phyloP scores from a whole-genome alignment of 2,888 invertebrate genomes.

The Habrosyne pyritoides region DNA sequence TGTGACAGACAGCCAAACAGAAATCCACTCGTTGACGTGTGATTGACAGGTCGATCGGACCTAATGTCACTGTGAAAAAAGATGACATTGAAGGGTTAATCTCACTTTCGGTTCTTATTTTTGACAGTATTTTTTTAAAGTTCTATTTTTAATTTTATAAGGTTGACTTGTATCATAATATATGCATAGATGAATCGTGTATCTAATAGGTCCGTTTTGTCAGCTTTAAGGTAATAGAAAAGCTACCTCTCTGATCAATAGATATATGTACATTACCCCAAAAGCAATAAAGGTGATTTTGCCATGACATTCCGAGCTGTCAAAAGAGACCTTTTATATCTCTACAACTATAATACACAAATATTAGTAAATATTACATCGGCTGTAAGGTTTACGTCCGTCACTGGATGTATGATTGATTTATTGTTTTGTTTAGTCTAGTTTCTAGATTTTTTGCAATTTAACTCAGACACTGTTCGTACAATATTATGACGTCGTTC shows the following conservation, averaged over 20 bases:
- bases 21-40: slow-evolving; percentile 58
- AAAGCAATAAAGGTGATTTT: no score
- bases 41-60: slow-evolving; percentile 50
- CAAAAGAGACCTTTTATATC: no score
- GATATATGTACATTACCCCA: no score
- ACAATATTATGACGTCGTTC: not conserved
- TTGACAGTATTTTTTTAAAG: not conserved
- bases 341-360: no score
- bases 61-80: slow-evolving; percentile 20
- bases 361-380: no score
- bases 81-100: slow-evolving; percentile 44
- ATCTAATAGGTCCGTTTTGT: no score
- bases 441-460: not conserved
- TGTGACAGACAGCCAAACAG: slow-evolving; percentile 35
- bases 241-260: no score
- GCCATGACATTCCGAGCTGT: no score
- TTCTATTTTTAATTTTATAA: slow-evolving; percentile 14
- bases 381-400: not conserved
- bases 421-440: not conserved
- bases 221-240: no score
- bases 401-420: not conserved
- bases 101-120: slow-evolving; percentile 28
- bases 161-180: slow-evolving; percentile 17
- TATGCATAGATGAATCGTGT: slow-evolving; percentile 1
- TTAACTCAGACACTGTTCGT: not conserved